phyloP scores from a whole-genome alignment of 2,888 invertebrate genomes.

The Flabesymbios commensalis region DNA sequence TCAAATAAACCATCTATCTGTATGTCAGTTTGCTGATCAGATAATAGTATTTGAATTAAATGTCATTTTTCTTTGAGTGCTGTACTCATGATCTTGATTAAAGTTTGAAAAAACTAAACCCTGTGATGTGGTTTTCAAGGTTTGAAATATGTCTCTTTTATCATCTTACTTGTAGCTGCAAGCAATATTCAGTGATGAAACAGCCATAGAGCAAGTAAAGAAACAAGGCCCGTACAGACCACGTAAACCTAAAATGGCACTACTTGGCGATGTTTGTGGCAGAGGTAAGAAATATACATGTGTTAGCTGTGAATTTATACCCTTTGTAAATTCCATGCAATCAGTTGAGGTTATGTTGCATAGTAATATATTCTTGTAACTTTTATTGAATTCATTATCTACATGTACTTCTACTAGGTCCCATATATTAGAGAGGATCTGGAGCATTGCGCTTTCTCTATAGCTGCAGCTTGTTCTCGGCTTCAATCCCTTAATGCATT shows the following conservation, averaged over 20 bases:
- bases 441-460: too few relatives aligned
- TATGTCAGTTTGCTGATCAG: too few relatives aligned
- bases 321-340: background rate
- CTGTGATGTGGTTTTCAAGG: too few relatives aligned
- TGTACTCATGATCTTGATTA: too few relatives aligned
- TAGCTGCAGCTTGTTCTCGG: too few relatives aligned
- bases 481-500: too few relatives aligned
- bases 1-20: too few relatives aligned
- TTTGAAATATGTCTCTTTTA: too few relatives aligned
- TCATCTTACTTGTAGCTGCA: conserved; percentile 56
- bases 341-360: background rate
- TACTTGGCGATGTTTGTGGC: conserved; percentile 79
- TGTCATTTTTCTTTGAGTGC: too few relatives aligned
- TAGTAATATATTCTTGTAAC: background rate
- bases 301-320: background rate
- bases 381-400: background rate
- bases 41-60: too few relatives aligned
- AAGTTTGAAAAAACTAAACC: too few relatives aligned
- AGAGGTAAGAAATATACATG: conserved; percentile 63
- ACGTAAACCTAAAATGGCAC: conserved; percentile 67
- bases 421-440: too few relatives aligned
- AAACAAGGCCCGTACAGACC: conserved; percentile 68
- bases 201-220: conserved; percentile 73
- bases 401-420: background rate
- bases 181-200: conserved; percentile 58